Conservation (phyloP, 2,888 invertebrate species). For the Tanytarsus gracilentus region DNA sequence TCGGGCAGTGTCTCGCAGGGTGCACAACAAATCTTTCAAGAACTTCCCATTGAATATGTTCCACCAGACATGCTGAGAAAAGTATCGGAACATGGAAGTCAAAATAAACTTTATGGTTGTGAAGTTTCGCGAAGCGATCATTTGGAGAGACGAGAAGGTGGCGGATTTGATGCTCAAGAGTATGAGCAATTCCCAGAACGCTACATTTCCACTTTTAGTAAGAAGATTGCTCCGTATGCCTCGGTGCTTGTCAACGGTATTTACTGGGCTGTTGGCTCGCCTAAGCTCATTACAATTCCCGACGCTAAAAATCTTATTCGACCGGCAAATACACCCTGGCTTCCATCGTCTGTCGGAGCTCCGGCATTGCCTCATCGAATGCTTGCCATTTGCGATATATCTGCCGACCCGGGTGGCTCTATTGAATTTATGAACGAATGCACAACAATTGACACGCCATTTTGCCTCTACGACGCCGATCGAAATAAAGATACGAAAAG, state of each 20-base stretch:
- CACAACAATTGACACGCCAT: constrained; percentile 98
- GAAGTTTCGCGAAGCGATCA: constrained; percentile 92
- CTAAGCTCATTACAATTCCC: constrained; percentile 91
- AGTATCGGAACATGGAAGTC: constrained; percentile 95
- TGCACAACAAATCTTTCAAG: constrained; percentile 88
- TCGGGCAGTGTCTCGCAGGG: constrained; percentile 45
- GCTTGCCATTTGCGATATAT: constrained; percentile 95
- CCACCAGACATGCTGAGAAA: constrained; percentile 89
- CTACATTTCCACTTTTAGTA: constrained; percentile 92
- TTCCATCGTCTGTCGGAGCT: constrained; percentile 78
- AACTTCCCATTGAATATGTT: constrained; percentile 95
- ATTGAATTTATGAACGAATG: constrained; percentile 99
- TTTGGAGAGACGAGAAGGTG: constrained; percentile 82
- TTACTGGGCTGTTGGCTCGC: constrained; percentile 97
- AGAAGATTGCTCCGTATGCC: constrained; percentile 95
- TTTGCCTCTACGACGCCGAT: constrained; percentile 98
- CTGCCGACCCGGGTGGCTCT: constrained; percentile 96
- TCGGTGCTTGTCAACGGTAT: constrained; percentile 96
- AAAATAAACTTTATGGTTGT: constrained; percentile 92
- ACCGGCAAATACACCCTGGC: constrained; percentile 86
- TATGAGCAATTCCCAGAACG: constrained; percentile 88
- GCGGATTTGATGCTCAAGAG: constrained; percentile 77
- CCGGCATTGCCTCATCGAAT: constrained; percentile 80
- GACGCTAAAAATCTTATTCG: constrained; percentile 91
- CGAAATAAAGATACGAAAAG: constrained; percentile 93